Evolutionary conservation across 2,797 vertebrate genomes (phyloP).

Genomic region (Myotis pilosus): DNA sequence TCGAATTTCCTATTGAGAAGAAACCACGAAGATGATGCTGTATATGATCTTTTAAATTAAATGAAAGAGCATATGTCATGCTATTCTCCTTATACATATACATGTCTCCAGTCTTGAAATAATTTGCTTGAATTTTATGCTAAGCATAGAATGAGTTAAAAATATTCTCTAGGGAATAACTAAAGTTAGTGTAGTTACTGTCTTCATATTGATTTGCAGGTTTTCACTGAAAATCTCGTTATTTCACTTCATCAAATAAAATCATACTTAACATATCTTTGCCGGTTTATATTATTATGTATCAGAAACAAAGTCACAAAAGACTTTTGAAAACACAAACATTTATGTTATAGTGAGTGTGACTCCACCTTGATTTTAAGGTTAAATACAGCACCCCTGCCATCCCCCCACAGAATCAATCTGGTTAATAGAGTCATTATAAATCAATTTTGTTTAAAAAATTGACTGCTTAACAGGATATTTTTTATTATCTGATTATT

Average conservation of each 20-base stretch:
- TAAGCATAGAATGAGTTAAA: not conserved
- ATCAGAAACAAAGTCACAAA: not conserved
- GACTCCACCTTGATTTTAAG: not conserved
- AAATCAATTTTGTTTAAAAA: not conserved
- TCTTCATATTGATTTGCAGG: not conserved
- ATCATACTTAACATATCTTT: not conserved
- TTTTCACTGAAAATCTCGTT: constrained; percentile 32
- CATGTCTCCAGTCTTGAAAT: constrained; percentile 42
- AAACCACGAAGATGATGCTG: not conserved
- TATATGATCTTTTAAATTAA: constrained; percentile 20
- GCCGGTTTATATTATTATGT: not conserved
- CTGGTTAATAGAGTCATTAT: not conserved
- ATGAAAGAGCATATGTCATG: constrained; percentile 53
- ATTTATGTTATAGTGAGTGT: not conserved
- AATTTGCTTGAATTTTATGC: constrained; percentile 46
- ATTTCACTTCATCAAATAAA: constrained; percentile 19
- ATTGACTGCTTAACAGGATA: not conserved
- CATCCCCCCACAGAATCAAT: not conserved
- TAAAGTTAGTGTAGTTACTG: not conserved
- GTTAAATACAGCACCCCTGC: not conserved
- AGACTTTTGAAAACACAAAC: not conserved
- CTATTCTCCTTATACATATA: not conserved
- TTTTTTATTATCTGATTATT: not conserved
- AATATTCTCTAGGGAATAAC: not conserved
- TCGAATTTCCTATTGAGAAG: not conserved